Percentiles rank a stretch among this genome's conserved stretches.
Conservation (phyloP, 2,113 vertebrate genomes). For the Etia nguti region DNA sequence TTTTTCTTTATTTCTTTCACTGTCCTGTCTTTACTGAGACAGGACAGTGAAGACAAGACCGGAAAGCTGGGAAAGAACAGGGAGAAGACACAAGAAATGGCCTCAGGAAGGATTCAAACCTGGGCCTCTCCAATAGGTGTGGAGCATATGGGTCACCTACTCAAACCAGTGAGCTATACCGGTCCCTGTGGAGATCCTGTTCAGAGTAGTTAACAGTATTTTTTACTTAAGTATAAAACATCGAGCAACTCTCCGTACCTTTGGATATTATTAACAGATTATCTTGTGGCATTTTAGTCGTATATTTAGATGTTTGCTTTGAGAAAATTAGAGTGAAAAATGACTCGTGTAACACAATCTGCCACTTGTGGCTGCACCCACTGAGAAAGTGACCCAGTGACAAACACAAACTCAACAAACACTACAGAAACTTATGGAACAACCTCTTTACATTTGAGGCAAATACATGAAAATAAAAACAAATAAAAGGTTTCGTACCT, state of each 20-base stretch:
- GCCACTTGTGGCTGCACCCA: background rate
- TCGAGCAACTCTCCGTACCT: background rate
- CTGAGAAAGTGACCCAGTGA: background rate
- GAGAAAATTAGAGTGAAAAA: background rate
- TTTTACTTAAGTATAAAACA: background rate
- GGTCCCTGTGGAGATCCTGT: background rate
- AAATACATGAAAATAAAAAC: background rate
- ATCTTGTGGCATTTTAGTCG: background rate
- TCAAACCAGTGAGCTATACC: background rate
- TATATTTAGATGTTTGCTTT: background rate
- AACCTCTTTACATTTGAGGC: background rate
- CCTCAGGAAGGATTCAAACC: background rate
- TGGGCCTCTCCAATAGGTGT: background rate
- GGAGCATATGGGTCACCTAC: background rate
- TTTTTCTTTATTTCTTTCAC: background rate
- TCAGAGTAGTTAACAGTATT: background rate
- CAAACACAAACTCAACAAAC: background rate
- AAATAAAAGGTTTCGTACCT: conserved; percentile 4
- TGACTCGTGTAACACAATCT: background rate
- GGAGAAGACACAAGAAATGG: background rate
- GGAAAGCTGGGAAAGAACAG: background rate
- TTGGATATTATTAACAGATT: background rate
- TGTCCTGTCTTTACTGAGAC: background rate
- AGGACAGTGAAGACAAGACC: background rate
- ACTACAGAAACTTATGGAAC: background rate